Evolutionary conservation across 2,888 invertebrate genomes (phyloP), one percentile per base, ranked within the genome.

Genomic region (Julus scandinavius): DNA sequence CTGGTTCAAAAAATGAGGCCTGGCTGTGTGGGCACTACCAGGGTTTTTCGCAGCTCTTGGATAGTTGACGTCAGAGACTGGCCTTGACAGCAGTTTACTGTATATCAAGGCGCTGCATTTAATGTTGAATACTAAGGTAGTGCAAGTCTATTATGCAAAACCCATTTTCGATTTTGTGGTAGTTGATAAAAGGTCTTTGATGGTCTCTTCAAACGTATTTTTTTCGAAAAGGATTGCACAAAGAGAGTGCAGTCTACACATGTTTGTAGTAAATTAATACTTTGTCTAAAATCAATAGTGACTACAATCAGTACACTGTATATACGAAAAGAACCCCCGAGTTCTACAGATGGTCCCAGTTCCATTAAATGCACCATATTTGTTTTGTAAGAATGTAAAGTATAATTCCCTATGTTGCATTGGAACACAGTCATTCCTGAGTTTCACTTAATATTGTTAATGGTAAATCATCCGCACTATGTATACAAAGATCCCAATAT

Each of bases 1-100:
- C 54, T 54, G 63, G 63, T 63, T 63, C n/a, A n/a, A 63, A 63
- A 63, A 63, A 63, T 17, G n/a, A 63, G 63, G 63, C 63, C 63
- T 63, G 63, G 63, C 63, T 3, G 63, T 63, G 63, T 63, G 63
- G 63, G 63, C 63, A 63, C 63, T n/a, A 63, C 63, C 63, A 63
- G 63, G 63, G 63, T n/a, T n/a, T n/a, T n/a, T 63, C 63, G 63
- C 63, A 63, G 63, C 63, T n/a, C n/a, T 54, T 63, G 63, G 17
- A 17, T n/a, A 63, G 63, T 63, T 63, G 63, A 63, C 63, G 63
- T 63, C 63, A 63, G 63, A 63, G 63, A 17, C 15, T 63, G 63
- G n/a, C 63, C 63, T 63, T 63, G 63, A n/a, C 63, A 63, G 17
- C 63, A 63, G n/a, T 63, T 63, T 63, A 63, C 63, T 63, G 63